Evolutionary conservation across 30 jellyfish, hydroid and myxozoan genomes (phyloP), one percentile per base, ranked within the genome.

Genomic region (Pseudorhiza aurosa): DNA sequence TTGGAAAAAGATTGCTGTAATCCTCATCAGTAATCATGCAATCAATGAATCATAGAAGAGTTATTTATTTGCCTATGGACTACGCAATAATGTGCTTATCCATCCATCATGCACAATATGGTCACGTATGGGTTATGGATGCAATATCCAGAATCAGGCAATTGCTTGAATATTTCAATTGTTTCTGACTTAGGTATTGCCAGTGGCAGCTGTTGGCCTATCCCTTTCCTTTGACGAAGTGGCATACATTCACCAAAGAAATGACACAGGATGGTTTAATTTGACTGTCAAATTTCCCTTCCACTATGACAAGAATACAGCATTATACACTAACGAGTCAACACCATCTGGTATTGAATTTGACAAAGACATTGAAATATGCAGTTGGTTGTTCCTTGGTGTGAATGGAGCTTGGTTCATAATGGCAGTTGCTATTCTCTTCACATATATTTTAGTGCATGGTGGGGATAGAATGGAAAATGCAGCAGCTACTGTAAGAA

Each of bases 181-280:
- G n/a, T n/a, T n/a, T n/a, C n/a, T n/a, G n/a, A n/a, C n/a, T n/a
- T 65, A 77, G 89, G 28, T 50, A 2, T 31, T 77, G 51, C 89
- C 89, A 40, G 53, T 60, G 17, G 89, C 78, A 42, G 89, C 89
- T 10, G 81, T 77, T 4, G 81, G 74, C 1, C 35, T 77, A 45
- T 57, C 89, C 8, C 14, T 77, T 18, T 22, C 89, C 26, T 77
- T 5, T 65, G 53, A 77, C 56, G 28, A 77, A 26, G 72, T 77
- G 31, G 89, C 89, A 7, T 77, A 37, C 44, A 58, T 77, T 15
- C 89, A 77, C 60, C 89, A 77, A 45, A 46, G 18, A 50, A 62
- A 59, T 18, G 89, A 77, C 57, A 58, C 81, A 6, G 89, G 73
- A 4, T 77, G 89, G 89, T 77, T 77, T 81, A 77, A 77, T 50